Base-by-base conservation (phyloP, 2,113 vertebrate species). In the Lucifuga dentata region DNA sequence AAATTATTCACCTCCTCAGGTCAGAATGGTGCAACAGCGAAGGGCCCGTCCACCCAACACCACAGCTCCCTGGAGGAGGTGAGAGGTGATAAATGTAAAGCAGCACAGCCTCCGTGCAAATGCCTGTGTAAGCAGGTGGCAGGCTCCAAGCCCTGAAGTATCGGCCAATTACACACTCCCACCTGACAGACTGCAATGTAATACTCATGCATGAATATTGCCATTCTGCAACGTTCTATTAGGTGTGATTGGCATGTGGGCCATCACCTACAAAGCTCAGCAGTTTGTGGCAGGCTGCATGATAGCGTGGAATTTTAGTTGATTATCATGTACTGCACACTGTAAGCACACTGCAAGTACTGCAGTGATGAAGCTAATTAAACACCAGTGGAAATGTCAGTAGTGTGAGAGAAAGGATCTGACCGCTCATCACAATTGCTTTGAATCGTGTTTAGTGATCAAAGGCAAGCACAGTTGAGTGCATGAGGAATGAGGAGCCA, bases 361-460 rank as follows among this genome's bases (percentile, higher is more conserved):
- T 33, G 64, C 68, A 63, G 67, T 32, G 46, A 73, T 67, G 65
- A 56, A 68, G 75, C 62, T 86, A 80, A 89, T 90, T 84, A 87
- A n/a, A n/a, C n/a, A n/a, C 78, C 59, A 64, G 52, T 82, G 75
- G 76, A 76, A 81, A 88, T 86, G 81, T 88, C 87, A 86, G 81
- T 62, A 51, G 26, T n/a, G 62, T 20, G 61, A 74, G 62, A 55
- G 41, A 68, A 35, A 66, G 50, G 51, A 52, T 57, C 60, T 44
- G 60, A 60, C 73, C 56, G 55, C 78, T 80, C 78, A 23, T 75
- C 73, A 68, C 50, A 67, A 75, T 55, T 62, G 76, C 86, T 90
- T 84, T 86, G 62, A 81, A 79, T 75, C 68, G 71, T 58, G 60
- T 68, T 58, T 60, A 49, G 43, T 77, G 83, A 89, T 88, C 87